phyloP scores from a whole-genome alignment of 2,888 invertebrate species.

The Lepidochitona cinerea region DNA sequence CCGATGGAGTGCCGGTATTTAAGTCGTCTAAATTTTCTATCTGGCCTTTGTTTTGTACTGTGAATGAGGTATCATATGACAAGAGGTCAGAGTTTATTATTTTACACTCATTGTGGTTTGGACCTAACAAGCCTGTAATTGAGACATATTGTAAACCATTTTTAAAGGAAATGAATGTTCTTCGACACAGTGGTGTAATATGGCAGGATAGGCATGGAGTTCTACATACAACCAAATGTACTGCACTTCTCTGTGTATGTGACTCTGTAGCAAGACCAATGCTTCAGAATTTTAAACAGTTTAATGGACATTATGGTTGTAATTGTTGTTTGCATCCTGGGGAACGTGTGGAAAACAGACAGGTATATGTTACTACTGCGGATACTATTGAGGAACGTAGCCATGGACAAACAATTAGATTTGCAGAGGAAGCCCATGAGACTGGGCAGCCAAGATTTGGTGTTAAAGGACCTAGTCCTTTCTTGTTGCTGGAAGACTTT shows the following conservation, averaged over 20 bases:
- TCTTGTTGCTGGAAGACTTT: background rate
- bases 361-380: background rate
- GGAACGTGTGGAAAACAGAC: background rate
- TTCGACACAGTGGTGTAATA: background rate
- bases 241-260: background rate
- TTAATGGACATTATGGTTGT: background rate
- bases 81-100: background rate
- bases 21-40: background rate
- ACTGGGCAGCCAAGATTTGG: background rate
- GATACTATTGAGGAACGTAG: background rate
- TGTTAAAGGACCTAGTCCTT: background rate
- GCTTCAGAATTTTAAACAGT: conserved; percentile 1
- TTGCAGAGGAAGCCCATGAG: background rate
- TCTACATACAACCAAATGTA: background rate
- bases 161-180: background rate
- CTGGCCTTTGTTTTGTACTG: background rate
- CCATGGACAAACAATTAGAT: background rate
- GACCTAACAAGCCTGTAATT: background rate
- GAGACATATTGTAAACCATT: background rate
- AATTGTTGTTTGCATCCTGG: background rate
- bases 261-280: background rate
- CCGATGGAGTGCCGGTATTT: background rate
- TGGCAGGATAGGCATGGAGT: background rate
- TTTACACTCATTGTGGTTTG: background rate
- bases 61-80: background rate